Base-by-base conservation (phyloP, 1,140 invertebrate genomes). In the Holcopasites calliopsidis region DNA sequence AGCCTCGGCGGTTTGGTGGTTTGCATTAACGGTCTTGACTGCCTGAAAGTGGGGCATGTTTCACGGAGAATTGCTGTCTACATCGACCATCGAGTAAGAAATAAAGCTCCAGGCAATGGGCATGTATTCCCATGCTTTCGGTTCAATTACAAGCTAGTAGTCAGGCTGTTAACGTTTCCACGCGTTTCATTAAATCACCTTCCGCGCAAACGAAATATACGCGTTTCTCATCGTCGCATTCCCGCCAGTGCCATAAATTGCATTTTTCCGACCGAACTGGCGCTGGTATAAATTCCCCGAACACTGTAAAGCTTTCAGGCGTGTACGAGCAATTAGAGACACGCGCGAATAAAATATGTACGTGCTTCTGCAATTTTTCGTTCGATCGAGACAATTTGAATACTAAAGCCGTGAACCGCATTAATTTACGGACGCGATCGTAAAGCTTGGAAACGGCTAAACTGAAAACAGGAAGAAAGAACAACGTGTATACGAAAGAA, bases 11-110 rank as follows among this genome's bases (percentile, higher is more conserved):
- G 82, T 84, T 84, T 74, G 78, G 82, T 61, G 82, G 82, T 84
- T 84, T 84, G 78, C 82, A 84, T 84, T 84, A 84, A 84, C 82
- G 82, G 77, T 71, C 82, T 74, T 80, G 81, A 80, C 80, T 79
- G 69, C 26, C 64, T 70, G 76, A 71, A 79, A 82, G 65, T 79
- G 76, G 80, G 72, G 58, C 80, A 76, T 83, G 82, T 79, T 83
- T 83, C 76, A 82, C 76, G 60, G 80, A 71, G 80, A 83, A 83
- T 83, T 82, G 76, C 81, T 82, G 81, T 83, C 80, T 79, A 70
- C 76, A 70, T 82, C 76, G 66, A 73, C 76, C 80, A 82, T 82
- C 60, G 80, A 71, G 76, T 79, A 79, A 83, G 81, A 83, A 83
- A 83, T 83, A 83, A 82, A 83, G 80, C 81, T 57, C 58, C 65